These are phyloP conservation scores for Muschampia plurimacula DNA, from an alignment of 2,888 invertebrate species.

Conservation along the genomic window DNA sequence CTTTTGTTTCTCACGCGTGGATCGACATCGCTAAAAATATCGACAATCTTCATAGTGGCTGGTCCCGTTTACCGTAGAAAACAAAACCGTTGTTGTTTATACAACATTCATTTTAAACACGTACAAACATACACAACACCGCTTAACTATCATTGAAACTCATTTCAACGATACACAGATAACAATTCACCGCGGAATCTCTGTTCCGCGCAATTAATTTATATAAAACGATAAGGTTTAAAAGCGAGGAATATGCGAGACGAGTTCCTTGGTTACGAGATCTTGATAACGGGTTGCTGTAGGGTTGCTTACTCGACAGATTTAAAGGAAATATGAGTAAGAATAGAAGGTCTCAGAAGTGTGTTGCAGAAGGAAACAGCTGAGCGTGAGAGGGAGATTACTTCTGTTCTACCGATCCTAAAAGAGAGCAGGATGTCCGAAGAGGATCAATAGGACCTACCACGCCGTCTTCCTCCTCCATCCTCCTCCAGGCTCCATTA, in stretches of 20 bases:
- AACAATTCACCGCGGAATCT: constrained; percentile 39
- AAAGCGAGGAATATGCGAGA: constrained; percentile 80
- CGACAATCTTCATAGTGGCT: no score
- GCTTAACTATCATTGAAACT: background rate
- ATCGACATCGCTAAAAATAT: no score
- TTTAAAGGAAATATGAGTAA: background rate
- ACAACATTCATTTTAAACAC: background rate
- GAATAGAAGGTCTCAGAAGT: no score
- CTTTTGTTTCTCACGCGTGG: no score
- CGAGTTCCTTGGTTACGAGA: constrained; percentile 72
- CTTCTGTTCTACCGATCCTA: no score
- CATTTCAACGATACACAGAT: constrained; percentile 18
- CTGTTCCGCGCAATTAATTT: constrained; percentile 75
- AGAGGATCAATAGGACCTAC: no score
- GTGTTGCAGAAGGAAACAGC: no score
- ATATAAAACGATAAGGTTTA: constrained; percentile 82
- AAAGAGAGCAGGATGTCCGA: no score
- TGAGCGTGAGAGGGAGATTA: no score
- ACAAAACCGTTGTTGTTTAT: background rate
- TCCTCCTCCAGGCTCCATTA: no score
- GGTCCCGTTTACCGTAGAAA: background rate
- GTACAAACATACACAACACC: constrained; percentile 19
- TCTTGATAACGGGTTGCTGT: constrained; percentile 54
- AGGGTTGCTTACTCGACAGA: constrained; percentile 22
- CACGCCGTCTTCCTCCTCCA: no score